Evolutionary conservation across 2,113 vertebrate species (phyloP).

Genomic region (Rhinichthys klamathensis): DNA sequence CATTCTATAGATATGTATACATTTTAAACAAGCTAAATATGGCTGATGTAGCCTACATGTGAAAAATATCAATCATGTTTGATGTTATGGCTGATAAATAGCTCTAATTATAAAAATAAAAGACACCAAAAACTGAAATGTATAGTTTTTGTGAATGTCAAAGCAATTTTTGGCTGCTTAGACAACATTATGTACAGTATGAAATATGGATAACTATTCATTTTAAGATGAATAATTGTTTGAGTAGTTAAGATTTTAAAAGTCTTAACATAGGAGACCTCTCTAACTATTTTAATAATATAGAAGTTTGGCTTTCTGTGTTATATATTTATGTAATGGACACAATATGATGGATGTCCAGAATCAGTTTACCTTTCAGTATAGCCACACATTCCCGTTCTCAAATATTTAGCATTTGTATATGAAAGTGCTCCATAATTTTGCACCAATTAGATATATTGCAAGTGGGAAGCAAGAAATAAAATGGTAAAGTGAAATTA

Average conservation of each 20-base stretch:
- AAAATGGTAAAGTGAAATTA: neutral
- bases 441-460: neutral
- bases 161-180: neutral
- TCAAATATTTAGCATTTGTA: neutral
- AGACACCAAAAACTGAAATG: neutral
- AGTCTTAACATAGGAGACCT: neutral
- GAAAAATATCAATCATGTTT: neutral
- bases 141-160: neutral
- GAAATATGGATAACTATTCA: neutral
- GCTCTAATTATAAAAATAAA: neutral
- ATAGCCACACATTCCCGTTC: neutral
- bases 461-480: neutral
- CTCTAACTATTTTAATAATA: neutral
- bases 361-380: neutral
- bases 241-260: neutral
- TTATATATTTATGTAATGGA: neutral
- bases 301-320: neutral
- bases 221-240: neutral
- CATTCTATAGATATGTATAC: neutral
- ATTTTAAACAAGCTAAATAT: neutral
- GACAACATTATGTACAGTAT: constrained; percentile 12
- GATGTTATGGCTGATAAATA: neutral
- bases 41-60: neutral
- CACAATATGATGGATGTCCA: neutral
- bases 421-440: neutral